Percentiles rank a stretch among this genome's conserved stretches.
These are phyloP conservation scores for Peromyscus nudipes DNA, from an alignment of 2,797 vertebrate species.

Conservation along the genomic window DNA sequence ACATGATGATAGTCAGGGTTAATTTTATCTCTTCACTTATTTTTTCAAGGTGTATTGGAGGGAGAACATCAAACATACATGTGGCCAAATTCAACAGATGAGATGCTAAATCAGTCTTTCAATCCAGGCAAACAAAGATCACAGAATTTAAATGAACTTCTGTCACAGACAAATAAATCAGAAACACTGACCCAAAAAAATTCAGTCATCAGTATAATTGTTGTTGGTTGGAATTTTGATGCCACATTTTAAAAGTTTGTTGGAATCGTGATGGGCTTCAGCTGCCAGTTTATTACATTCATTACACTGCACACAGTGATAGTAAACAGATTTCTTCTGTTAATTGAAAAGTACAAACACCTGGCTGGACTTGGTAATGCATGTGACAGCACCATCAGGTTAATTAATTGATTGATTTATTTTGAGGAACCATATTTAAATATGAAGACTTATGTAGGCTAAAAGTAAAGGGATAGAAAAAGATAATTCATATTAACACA, in stretches of 20 bases:
- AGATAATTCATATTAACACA: neutral
- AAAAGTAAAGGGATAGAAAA: slow-evolving; percentile 32
- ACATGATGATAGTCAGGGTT: neutral
- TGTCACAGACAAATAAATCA: neutral
- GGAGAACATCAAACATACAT: neutral
- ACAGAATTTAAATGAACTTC: neutral
- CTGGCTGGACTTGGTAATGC: neutral
- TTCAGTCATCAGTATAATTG: neutral
- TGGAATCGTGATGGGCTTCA: neutral
- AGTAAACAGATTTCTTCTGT: neutral
- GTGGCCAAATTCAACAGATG: neutral
- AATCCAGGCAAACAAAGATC: neutral
- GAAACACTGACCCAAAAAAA: neutral
- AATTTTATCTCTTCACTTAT: neutral
- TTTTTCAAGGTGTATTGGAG: neutral
- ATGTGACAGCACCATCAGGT: neutral
- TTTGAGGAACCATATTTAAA: slow-evolving; percentile 30
- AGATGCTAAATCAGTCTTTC: neutral
- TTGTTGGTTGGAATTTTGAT: neutral
- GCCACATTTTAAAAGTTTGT: neutral
- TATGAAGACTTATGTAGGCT: neutral
- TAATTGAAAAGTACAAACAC: neutral
- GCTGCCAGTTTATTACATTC: neutral
- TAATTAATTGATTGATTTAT: neutral
- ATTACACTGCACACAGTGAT: too few species aligned